Evolutionary conservation across 2,888 invertebrate genomes (phyloP).

Genomic region (Rhimphoctona megacephalus): DNA sequence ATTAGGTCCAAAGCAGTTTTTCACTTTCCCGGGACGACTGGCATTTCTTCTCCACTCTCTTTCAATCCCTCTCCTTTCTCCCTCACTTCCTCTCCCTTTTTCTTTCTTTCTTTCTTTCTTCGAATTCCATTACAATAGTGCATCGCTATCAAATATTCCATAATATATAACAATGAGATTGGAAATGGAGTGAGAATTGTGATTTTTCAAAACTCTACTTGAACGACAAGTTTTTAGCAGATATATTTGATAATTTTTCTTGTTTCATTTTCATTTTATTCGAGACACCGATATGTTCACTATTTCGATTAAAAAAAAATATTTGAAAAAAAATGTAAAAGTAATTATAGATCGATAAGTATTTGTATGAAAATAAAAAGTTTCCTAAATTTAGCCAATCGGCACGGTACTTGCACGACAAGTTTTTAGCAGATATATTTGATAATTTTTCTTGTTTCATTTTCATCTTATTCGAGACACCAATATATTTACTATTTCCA

Average conservation of each 20-base stretch:
- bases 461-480: background rate
- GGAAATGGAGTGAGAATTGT: constrained; percentile 4
- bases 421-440: background rate
- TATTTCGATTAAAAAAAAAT: background rate
- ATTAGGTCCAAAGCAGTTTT: constrained; percentile 20
- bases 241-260: constrained; percentile 1
- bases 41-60: constrained; percentile 38
- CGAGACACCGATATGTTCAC: background rate
- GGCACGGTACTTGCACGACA: background rate
- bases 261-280: background rate
- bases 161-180: constrained; percentile 32
- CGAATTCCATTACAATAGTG: constrained; percentile 47
- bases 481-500: no score
- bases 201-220: constrained; percentile 29
- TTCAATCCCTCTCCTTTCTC: constrained; percentile 26
- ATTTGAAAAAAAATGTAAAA: background rate
- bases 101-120: constrained; percentile 1
- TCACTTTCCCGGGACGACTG: constrained; percentile 42
- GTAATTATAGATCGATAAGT: background rate
- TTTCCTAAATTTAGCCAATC: background rate
- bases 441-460: background rate
- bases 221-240: background rate
- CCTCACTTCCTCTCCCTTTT: background rate
- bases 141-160: constrained; percentile 62
- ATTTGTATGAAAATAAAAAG: background rate